A percentile compares a stretch with the other conserved stretches of the same genome.
These are phyloP conservation scores for Catocala sponsa DNA, from an alignment of 2,888 invertebrate genomes.

Conservation along the genomic window DNA sequence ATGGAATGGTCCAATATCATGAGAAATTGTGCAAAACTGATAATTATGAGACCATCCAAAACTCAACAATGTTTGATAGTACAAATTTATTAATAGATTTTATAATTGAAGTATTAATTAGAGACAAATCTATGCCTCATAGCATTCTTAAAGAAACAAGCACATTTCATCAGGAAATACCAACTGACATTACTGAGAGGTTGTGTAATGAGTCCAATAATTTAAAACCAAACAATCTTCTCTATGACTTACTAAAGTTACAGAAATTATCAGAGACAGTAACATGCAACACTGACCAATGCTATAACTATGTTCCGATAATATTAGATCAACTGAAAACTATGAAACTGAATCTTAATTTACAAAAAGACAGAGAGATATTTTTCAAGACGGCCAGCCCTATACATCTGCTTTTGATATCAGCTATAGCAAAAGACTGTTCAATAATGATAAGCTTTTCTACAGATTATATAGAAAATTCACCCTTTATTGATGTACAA, in stretches of 20 bases:
- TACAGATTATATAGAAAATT: slow-evolving; percentile 49
- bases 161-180: background rate
- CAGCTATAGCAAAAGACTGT: slow-evolving; percentile 91
- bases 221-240: slow-evolving; percentile 52
- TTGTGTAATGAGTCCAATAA: slow-evolving; percentile 54
- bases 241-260: slow-evolving; percentile 65
- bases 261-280: slow-evolving; percentile 68
- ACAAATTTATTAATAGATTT: slow-evolving; percentile 68
- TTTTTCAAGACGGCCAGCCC: slow-evolving; percentile 58
- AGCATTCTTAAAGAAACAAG: slow-evolving; percentile 35
- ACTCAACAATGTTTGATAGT: slow-evolving; percentile 56
- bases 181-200: slow-evolving; percentile 6
- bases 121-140: slow-evolving; percentile 28
- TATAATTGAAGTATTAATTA: slow-evolving; percentile 66
- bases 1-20: slow-evolving; percentile 63
- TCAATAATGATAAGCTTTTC: slow-evolving; percentile 90
- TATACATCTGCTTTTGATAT: slow-evolving; percentile 79
- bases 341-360: slow-evolving; percentile 57
- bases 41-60: slow-evolving; percentile 56
- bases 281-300: slow-evolving; percentile 32
- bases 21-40: slow-evolving; percentile 57
- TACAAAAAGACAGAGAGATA: slow-evolving; percentile 45
- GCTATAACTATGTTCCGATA: slow-evolving; percentile 62
- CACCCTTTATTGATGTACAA: slow-evolving; percentile 59
- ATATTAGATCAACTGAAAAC: slow-evolving; percentile 58